phyloP scores from a whole-genome alignment of 2,113 vertebrate genomes.

The Mesoclemmys tuberculata region DNA sequence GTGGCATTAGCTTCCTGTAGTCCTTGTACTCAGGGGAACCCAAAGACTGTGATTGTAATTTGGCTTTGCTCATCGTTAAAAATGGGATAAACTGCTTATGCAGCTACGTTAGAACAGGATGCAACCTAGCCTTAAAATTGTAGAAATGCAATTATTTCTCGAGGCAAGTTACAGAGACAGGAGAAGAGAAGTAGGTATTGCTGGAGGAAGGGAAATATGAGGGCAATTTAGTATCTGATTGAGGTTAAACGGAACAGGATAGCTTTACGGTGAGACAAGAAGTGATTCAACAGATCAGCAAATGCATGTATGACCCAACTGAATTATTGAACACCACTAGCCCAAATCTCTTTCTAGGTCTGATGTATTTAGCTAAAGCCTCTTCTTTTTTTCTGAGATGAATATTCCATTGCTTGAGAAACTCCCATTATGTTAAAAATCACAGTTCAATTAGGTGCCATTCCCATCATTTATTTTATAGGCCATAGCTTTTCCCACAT shows the following conservation, averaged over 20 bases:
- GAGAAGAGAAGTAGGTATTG: neutral
- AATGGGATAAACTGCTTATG: neutral
- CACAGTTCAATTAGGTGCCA: fast-evolving
- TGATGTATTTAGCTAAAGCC: neutral
- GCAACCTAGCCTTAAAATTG: neutral
- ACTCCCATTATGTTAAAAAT: fast-evolving
- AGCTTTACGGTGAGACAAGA: neutral
- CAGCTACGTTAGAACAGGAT: neutral
- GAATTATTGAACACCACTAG: neutral
- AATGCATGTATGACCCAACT: fast-evolving
- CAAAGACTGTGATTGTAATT: neutral
- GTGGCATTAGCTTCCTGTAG: neutral
- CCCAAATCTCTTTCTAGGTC: neutral
- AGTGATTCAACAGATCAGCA: fast-evolving
- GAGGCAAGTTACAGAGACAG: neutral
- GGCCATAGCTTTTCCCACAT: neutral
- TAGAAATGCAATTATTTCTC: neutral
- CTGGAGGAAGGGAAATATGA: neutral
- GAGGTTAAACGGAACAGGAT: neutral
- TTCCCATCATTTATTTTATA: neutral
- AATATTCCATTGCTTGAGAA: neutral
- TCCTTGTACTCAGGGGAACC: neutral
- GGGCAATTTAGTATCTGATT: neutral
- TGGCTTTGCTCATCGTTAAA: neutral
- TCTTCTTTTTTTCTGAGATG: neutral